phyloP scores from a whole-genome alignment of 2,797 vertebrate genomes.

The Hydrophis major region DNA sequence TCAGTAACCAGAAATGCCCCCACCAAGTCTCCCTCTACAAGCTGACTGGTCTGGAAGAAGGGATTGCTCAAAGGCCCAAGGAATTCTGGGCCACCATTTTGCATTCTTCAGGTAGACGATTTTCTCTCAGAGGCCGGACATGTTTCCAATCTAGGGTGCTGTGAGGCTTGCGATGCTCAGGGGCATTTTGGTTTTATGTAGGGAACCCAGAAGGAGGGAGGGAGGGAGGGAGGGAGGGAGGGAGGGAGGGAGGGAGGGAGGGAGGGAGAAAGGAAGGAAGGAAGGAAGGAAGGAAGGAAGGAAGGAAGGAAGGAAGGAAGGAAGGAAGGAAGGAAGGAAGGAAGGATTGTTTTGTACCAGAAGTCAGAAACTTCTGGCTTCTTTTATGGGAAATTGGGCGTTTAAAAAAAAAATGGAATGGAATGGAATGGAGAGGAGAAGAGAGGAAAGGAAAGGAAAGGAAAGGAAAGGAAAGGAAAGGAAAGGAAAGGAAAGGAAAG shows the following conservation, averaged over 20 bases:
- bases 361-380: not conserved
- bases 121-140: not conserved
- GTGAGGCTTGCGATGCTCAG: not conserved
- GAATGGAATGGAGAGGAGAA: not conserved
- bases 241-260: too few relatives aligned
- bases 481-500: too few relatives aligned
- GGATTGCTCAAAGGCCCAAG: constrained; percentile 68
- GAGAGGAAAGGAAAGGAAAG: too few relatives aligned
- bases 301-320: not conserved
- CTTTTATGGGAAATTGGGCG: not conserved
- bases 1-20: constrained; percentile 78
- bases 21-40: constrained; percentile 78
- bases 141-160: not conserved
- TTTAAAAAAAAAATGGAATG: fast-evolving
- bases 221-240: not conserved
- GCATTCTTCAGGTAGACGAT: constrained; percentile 76
- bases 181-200: not conserved
- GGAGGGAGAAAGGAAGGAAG: too few relatives aligned
- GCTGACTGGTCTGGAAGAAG: constrained; percentile 72
- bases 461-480: too few relatives aligned
- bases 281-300: not conserved
- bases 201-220: not conserved
- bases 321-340: not conserved
- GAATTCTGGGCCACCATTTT: constrained; percentile 82
- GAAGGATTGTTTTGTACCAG: not conserved